Conservation (phyloP, 2,888 invertebrate genomes). For the Conops quadrifasciatus region DNA sequence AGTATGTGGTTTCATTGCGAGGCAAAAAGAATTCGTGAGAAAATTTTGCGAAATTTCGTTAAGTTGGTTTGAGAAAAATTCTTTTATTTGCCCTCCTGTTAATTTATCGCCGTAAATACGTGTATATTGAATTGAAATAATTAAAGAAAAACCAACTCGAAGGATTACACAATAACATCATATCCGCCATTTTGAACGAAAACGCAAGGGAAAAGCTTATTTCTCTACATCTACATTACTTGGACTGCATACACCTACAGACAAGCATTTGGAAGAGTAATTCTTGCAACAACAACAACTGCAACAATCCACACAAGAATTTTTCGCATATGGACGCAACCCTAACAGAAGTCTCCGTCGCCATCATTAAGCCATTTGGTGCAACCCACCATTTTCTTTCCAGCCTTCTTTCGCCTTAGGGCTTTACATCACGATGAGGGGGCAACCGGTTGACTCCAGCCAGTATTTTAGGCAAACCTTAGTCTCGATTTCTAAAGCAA, state of each 20-base stretch:
- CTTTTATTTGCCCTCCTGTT: too few species aligned
- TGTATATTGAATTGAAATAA: not conserved
- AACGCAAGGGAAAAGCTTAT: conserved; percentile 43
- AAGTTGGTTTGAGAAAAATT: not conserved
- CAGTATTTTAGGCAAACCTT: conserved; percentile 45
- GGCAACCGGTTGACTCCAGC: conserved; percentile 42
- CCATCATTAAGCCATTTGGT: conserved; percentile 27
- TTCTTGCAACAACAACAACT: conserved; percentile 27
- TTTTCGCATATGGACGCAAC: conserved; percentile 17
- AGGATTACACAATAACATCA: conserved; percentile 54
- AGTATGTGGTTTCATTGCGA: too few species aligned
- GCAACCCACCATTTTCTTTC: conserved; percentile 14
- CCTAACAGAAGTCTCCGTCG: conserved; percentile 16
- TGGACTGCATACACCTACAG: conserved; percentile 14
- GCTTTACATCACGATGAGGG: conserved; percentile 27
- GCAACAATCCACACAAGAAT: conserved; percentile 19
- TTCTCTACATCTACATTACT: conserved; percentile 26
- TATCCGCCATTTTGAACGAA: conserved; percentile 57
- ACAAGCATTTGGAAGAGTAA: not conserved
- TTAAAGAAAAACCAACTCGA: conserved; percentile 30
- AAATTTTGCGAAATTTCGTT: not conserved
- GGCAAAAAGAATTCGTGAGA: not conserved
- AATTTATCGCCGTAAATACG: not conserved
- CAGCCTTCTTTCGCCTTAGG: too few species aligned
- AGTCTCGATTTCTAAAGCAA: conserved; percentile 51